A percentile compares a stretch with the other conserved stretches of the same genome.
Conservation (phyloP, 2,113 vertebrate genomes). For the Brachionichthys hirsutus region DNA sequence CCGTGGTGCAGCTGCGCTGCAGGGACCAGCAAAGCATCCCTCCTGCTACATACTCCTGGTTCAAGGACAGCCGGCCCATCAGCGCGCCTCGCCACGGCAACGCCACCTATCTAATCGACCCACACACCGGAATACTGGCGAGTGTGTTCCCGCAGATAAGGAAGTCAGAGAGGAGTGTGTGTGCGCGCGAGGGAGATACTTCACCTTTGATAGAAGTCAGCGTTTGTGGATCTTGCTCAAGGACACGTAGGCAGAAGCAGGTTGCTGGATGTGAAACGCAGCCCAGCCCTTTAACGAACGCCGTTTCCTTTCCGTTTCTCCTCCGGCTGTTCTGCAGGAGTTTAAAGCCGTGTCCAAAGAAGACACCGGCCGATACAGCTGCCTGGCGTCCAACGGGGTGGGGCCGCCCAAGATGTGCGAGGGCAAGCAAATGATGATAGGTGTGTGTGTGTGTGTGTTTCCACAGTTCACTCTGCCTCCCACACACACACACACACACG, state of each 20-base stretch:
- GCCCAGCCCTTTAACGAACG: no score
- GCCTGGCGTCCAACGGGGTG: slow-evolving; percentile 65
- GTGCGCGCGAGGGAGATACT: background rate
- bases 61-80: slow-evolving; percentile 79
- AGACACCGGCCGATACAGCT: slow-evolving; percentile 67
- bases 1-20: slow-evolving; percentile 83
- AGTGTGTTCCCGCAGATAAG: slow-evolving; percentile 28
- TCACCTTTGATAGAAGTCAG: background rate
- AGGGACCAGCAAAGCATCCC: slow-evolving; percentile 85
- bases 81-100: slow-evolving; percentile 65
- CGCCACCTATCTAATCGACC: slow-evolving; percentile 80
- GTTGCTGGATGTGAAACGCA: background rate
- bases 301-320: background rate
- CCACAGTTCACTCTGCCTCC: slow-evolving; percentile 1
- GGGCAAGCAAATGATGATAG: slow-evolving; percentile 69
- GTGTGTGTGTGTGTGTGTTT: slow-evolving; percentile 39
- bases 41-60: slow-evolving; percentile 86
- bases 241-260: background rate
- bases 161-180: no score
- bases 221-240: background rate
- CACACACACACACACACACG: background rate
- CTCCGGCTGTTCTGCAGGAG: slow-evolving; percentile 52
- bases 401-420: slow-evolving; percentile 58
- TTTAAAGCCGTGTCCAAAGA: slow-evolving; percentile 67
- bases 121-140: slow-evolving; percentile 84